Evolutionary conservation across 92 coral and sea anemone genomes (phyloP).

Genomic region (Heteractis magnifica): DNA sequence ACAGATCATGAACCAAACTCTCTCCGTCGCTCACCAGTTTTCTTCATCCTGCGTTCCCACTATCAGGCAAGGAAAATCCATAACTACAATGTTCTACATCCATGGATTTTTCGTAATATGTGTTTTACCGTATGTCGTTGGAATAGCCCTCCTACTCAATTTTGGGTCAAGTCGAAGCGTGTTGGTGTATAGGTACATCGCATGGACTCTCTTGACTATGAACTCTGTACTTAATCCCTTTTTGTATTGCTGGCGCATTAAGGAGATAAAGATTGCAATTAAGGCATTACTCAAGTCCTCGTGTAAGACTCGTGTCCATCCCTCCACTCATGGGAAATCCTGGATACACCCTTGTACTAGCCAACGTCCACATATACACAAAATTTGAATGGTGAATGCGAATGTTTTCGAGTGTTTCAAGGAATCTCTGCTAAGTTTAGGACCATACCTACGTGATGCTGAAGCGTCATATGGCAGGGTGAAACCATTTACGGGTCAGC

Average conservation of each 20-base stretch:
- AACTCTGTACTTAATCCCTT: slow-evolving; percentile 28
- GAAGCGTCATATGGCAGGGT: too few species aligned
- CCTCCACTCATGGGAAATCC: too few species aligned
- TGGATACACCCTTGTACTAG: too few species aligned
- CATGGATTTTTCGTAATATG: slow-evolving; percentile 8
- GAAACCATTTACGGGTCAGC: too few species aligned
- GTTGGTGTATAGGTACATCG: slow-evolving; percentile 5
- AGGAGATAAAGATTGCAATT: not conserved
- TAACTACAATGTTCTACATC: slow-evolving; percentile 20
- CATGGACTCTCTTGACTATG: slow-evolving; percentile 8
- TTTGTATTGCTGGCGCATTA: slow-evolving; percentile 19
- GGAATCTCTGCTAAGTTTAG: too few species aligned
- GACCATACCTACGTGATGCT: too few species aligned
- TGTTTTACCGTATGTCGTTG: slow-evolving; percentile 15
- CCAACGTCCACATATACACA: too few species aligned
- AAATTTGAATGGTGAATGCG: too few species aligned
- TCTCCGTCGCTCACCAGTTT: slow-evolving; percentile 7
- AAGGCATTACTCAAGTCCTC: slow-evolving; percentile 10
- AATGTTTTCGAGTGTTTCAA: too few species aligned
- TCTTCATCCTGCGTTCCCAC: slow-evolving; percentile 2
- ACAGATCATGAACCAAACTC: slow-evolving; percentile 11
- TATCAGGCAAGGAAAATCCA: slow-evolving; percentile 13
- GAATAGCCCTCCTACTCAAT: not conserved
- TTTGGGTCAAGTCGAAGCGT: slow-evolving; percentile 4
- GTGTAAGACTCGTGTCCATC: too few species aligned